Evolutionary conservation across 2,113 vertebrate genomes (phyloP).

Genomic region (Irena cyanogastra): DNA sequence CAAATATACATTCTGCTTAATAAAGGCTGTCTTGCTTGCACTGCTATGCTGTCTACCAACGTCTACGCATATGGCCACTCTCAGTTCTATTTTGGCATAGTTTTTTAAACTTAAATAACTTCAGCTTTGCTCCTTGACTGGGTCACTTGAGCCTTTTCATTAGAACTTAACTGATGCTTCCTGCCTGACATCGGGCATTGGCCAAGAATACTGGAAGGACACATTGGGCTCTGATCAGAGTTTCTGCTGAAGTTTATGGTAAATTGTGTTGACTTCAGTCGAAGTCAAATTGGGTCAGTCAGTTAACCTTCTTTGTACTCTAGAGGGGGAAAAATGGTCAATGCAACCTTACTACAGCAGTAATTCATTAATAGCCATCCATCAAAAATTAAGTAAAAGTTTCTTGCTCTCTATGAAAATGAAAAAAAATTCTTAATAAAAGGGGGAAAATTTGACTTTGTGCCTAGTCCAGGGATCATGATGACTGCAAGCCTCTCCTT

Average conservation of each 20-base stretch:
- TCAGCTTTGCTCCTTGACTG: not conserved
- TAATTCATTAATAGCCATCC: conserved; percentile 23
- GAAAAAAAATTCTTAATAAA: conserved; percentile 52
- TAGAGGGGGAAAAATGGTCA: not conserved
- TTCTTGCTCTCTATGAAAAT: conserved; percentile 39
- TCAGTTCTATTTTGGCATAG: conserved; percentile 13
- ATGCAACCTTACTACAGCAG: not conserved
- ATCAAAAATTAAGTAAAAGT: conserved; percentile 39
- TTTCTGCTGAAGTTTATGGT: not conserved
- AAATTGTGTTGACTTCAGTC: not conserved
- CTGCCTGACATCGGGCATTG: not conserved
- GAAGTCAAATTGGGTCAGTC: not conserved
- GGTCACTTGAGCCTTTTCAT: not conserved
- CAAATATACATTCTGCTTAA: not conserved
- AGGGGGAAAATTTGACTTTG: conserved; percentile 57
- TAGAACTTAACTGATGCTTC: not conserved
- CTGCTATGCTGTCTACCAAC: not conserved
- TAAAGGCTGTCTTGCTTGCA: conserved; percentile 1
- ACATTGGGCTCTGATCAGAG: not conserved
- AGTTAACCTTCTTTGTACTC: not conserved
- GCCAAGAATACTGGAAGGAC: not conserved
- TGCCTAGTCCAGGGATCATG: conserved; percentile 46
- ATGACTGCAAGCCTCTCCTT: conserved; percentile 65
- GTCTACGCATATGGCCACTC: not conserved
- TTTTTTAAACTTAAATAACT: conserved; percentile 7